Evolutionary conservation across 1,140 invertebrate genomes (phyloP), one percentile per base, ranked within the genome.

Genomic region (Aphis gossypii): DNA sequence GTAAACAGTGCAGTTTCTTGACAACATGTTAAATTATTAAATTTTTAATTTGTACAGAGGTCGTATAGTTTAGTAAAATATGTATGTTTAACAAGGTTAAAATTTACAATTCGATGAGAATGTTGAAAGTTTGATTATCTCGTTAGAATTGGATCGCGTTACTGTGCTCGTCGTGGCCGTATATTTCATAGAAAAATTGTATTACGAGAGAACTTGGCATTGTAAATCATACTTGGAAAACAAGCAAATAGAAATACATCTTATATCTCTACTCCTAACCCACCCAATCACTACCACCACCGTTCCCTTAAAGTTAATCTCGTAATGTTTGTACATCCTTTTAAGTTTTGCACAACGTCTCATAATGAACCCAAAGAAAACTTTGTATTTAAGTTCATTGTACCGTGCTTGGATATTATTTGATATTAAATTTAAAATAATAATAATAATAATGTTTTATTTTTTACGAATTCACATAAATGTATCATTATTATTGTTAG

Each of bases 171-270:
- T 89, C n/a, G 46, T 11, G 51, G 30, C 51, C 20, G n/a, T 35
- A 56, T 90, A 30, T 30, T 68, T 90, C 89, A 90, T 90, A 90
- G 51, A 90, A 90, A 90, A 90, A 90, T 68, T 90, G 35, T 54
- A 68, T 90, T 90, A 90, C 54, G 30, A 60, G 83, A 86, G 38
- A 90, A 90, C 89, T 90, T 68, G 41, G 44, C 54, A 38, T 44
- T 68, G 89, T 90, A 90, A 90, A 90, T 90, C 89, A 90, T 60
- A 68, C 89, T 60, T 48, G 86, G n/a, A 88, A 88, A 88, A 88
- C 46, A 51, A 92, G 30, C 60, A 48, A 92, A 92, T 46, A 48
- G 41, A 82, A 82, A 92, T 76, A 91, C 41, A 41, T 60, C 51
- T 23, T 92, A n/a, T 76, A 76, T 35, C 11, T 76, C 60, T 68